Conservation (phyloP, 1,140 invertebrate species). For the Trichomalopsis sarcophagae region DNA sequence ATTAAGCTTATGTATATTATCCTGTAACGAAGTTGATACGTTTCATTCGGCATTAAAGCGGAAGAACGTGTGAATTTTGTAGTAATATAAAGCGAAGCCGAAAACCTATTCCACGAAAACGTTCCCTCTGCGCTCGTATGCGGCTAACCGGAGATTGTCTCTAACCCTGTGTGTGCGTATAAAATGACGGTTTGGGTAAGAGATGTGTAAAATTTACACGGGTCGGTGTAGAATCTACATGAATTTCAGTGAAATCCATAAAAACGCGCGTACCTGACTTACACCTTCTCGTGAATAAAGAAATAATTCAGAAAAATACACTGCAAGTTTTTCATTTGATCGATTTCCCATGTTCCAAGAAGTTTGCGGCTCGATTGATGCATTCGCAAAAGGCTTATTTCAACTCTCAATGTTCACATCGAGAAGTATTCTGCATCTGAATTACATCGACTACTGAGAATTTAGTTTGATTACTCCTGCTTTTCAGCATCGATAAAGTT, state of each 20-base stretch:
- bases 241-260: background rate
- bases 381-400: no score
- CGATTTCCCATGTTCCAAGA: background rate
- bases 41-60: background rate
- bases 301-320: background rate
- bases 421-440: no score
- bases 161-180: background rate
- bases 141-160: background rate
- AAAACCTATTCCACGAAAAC: background rate
- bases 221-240: background rate
- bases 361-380: background rate
- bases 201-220: slow-evolving; percentile 18
- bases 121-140: background rate
- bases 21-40: no score
- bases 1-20: no score
- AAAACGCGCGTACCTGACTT: background rate
- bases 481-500: no score
- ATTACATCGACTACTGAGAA: no score
- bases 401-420: no score
- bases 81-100: background rate
- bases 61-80: background rate
- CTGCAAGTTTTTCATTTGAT: background rate
- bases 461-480: no score
- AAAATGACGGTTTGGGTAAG: background rate
- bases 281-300: background rate